Conservation (phyloP, 2,888 invertebrate genomes). For the Lordiphosa fenestrarum region DNA sequence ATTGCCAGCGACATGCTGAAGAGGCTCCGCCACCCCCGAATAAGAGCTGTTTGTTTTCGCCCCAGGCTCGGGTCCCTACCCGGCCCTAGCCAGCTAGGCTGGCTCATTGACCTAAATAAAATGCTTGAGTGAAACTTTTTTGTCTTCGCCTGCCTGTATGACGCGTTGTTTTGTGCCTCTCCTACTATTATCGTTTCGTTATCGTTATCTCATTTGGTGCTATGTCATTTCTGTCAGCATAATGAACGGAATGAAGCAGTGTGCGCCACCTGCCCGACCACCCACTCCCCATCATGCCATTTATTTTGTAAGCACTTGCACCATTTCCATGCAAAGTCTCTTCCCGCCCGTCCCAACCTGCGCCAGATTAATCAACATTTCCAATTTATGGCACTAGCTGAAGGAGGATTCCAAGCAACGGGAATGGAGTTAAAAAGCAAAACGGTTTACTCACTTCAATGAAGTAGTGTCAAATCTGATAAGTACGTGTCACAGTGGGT, state of each 20-base stretch:
- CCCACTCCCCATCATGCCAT: slow-evolving; percentile 30
- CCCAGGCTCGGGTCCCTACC: slow-evolving; percentile 15
- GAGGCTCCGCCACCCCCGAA: not conserved
- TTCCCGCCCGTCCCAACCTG: slow-evolving; percentile 33
- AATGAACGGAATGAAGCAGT: slow-evolving; percentile 41
- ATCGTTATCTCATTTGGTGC: slow-evolving; percentile 48
- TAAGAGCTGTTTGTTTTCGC: slow-evolving; percentile 30
- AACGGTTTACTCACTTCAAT: slow-evolving; percentile 71
- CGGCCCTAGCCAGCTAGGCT: not conserved
- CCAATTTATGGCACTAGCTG: slow-evolving; percentile 59
- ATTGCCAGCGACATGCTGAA: slow-evolving; percentile 21
- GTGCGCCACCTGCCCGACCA: slow-evolving; percentile 26
- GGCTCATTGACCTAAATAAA: slow-evolving; percentile 71
- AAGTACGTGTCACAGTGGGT: slow-evolving; percentile 47
- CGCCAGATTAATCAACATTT: slow-evolving; percentile 71
- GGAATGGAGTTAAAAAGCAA: slow-evolving; percentile 44
- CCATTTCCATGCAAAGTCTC: slow-evolving; percentile 27
- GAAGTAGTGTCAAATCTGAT: slow-evolving; percentile 65
- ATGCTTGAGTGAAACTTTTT: slow-evolving; percentile 45
- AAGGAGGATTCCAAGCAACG: not conserved
- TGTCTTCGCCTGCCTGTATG: slow-evolving; percentile 15
- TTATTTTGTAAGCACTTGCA: slow-evolving; percentile 31
- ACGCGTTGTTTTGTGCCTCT: slow-evolving; percentile 24
- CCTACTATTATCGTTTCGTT: slow-evolving; percentile 12
- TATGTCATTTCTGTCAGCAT: slow-evolving; percentile 53